A percentile compares a stretch with the other conserved stretches of the same genome.
These are phyloP conservation scores for Oncorhynchus mykiss DNA, from an alignment of 2,113 vertebrate species.

Conservation along the genomic window DNA sequence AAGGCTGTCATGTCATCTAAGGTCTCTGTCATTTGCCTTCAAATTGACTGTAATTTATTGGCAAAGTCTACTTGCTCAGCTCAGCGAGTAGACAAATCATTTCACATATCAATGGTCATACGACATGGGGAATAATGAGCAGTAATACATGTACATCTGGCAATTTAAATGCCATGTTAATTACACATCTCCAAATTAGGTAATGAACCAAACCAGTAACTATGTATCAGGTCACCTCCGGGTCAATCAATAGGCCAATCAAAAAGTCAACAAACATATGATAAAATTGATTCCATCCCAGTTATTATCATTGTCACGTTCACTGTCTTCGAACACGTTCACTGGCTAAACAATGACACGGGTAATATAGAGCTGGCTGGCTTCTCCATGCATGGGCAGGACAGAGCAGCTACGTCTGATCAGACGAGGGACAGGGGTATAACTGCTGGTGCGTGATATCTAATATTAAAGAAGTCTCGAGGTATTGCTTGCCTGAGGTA, in stretches of 20 bases:
- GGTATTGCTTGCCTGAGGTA: no score
- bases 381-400: no score
- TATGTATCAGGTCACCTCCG: constrained; percentile 60
- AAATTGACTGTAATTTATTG: constrained; percentile 56
- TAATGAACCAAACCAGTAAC: constrained; percentile 62
- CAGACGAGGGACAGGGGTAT: no score
- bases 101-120: constrained; percentile 1
- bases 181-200: constrained; percentile 40
- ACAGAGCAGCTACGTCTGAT: no score
- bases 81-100: constrained; percentile 16
- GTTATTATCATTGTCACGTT: constrained; percentile 68
- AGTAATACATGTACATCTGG: constrained; percentile 26
- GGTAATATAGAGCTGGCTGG: no score
- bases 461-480: no score
- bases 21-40: constrained; percentile 24
- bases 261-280: constrained; percentile 77
- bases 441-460: no score
- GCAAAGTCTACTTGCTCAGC: constrained; percentile 13
- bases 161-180: constrained; percentile 48
- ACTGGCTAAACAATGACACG: no score
- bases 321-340: no score
- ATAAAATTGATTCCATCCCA: constrained; percentile 72
- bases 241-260: constrained; percentile 64
- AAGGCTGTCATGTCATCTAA: constrained; percentile 30
- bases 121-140: constrained; percentile 9